Evolutionary conservation across 2,113 vertebrate species (phyloP).

Genomic region (Gymnobelideus leadbeateri): DNA sequence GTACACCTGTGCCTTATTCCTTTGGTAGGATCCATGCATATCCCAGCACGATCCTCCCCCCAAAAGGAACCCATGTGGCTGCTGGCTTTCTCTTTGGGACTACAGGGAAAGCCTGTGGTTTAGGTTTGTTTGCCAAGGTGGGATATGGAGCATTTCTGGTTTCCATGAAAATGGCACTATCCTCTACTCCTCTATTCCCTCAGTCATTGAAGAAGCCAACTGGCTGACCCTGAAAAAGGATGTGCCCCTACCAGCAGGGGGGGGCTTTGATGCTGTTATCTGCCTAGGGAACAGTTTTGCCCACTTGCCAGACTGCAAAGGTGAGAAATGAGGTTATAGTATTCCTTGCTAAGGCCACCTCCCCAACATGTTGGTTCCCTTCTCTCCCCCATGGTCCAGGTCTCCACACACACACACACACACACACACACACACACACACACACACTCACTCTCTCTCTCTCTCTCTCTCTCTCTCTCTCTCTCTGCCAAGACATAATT

Average conservation of each 20-base stretch:
- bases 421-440: no score
- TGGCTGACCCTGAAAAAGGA: conserved; percentile 94
- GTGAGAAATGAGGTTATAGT: conserved; percentile 79
- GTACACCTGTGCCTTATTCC: not conserved
- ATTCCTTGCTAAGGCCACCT: not conserved
- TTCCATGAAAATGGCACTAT: not conserved
- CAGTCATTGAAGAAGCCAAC: conserved; percentile 98
- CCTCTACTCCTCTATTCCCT: not conserved
- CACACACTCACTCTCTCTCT: no score
- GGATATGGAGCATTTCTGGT: not conserved
- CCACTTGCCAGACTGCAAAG: conserved; percentile 98
- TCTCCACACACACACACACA: not conserved
- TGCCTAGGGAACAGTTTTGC: conserved; percentile 99
- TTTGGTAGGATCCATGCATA: not conserved
- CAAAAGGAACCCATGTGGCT: not conserved
- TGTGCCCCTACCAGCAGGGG: conserved; percentile 89
- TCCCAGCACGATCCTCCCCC: not conserved
- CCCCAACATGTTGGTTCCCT: not conserved
- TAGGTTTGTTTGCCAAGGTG: conserved; percentile 23
- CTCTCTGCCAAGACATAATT: not conserved
- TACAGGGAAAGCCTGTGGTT: not conserved
- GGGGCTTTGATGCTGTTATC: conserved; percentile 95
- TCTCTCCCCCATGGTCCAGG: not conserved
- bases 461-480: no score
- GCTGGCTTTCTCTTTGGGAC: not conserved